Base-by-base conservation (phyloP, 2,797 vertebrate genomes). In the Loris lydekkerianus region DNA sequence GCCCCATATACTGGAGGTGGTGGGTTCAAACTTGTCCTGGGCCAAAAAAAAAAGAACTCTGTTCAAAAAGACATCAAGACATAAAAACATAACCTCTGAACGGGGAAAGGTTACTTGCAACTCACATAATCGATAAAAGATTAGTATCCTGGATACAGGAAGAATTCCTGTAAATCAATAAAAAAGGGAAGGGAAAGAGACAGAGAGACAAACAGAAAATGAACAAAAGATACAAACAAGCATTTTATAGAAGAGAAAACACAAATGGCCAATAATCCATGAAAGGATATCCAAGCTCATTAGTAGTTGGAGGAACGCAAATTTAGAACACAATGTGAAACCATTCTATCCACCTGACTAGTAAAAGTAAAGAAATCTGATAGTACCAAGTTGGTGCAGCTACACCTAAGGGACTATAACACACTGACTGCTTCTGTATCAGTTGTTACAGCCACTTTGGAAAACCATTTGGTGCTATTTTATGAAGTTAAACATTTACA, bases 251-350 rank as follows among this genome's bases (percentile, higher is more conserved):
- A 75, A 69, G 73, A 83, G 69, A 83, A 75, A 78, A 73, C 23
- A 80, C 10, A 56, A 75, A 67, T 56, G 77, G 53, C 82, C 90
- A 83, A 78, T 82, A 75, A 87, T 73, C 63, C 80, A 72, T 18
- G 13, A 84, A 80, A 93, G 80, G 27, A 58, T 31, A 10, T 69
- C 58, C 70, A 86, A 27, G 3, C 7, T 90, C 53, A 87, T 46
- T 86, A 93, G 31, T 75, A 82, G 72, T 87, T n/a, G 61, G 85
- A 63, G n/a, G 49, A 93, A 88, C 56, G 23, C n/a, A 80, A 40
- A 92, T 69, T 84, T 87, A 89, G 37, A 70, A 89, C 34, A 82
- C 8, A 67, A 40, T 6, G 58, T 65, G 43, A 61, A 76, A 67
- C 23, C n/a, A 23, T 70, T 77, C 53, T 77, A 77, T 0, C 11